These are phyloP conservation scores for Ploceus nigricollis DNA, from an alignment of 2,113 vertebrate genomes.

Conservation along the genomic window DNA sequence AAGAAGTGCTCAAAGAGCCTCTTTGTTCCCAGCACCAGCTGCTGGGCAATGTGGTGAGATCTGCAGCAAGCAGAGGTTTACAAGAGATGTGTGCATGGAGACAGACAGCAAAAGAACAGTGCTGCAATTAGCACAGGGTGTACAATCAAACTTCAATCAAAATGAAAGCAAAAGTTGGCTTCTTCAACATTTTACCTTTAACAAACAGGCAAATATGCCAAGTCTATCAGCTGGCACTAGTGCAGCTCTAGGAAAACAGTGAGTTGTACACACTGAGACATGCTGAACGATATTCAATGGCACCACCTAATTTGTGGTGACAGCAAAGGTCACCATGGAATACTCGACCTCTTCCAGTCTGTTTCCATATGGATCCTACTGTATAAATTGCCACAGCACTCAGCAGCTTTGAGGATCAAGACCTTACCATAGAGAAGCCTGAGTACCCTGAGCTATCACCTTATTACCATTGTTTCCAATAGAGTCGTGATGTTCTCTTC, in stretches of 20 bases:
- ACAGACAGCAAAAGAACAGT: neutral
- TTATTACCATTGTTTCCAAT: neutral
- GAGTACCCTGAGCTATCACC: neutral
- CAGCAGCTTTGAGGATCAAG: neutral
- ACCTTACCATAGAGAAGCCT: neutral
- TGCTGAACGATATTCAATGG: neutral
- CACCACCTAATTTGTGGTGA: neutral
- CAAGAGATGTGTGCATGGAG: neutral
- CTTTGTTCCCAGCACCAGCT: constrained; percentile 41
- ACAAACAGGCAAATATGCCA: neutral
- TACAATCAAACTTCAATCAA: neutral
- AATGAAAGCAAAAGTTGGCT: neutral
- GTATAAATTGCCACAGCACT: neutral
- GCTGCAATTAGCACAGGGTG: neutral
- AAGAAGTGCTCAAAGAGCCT: neutral
- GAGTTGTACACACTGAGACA: neutral
- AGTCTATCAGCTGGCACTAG: neutral
- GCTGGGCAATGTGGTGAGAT: neutral
- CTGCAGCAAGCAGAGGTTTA: neutral
- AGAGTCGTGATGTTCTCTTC: neutral
- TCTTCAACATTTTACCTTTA: neutral
- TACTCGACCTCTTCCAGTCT: neutral
- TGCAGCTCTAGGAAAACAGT: neutral
- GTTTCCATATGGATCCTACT: neutral
- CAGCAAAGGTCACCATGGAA: neutral